Base-by-base conservation (phyloP, 2,888 invertebrate genomes). In the Abscondita cerata region DNA sequence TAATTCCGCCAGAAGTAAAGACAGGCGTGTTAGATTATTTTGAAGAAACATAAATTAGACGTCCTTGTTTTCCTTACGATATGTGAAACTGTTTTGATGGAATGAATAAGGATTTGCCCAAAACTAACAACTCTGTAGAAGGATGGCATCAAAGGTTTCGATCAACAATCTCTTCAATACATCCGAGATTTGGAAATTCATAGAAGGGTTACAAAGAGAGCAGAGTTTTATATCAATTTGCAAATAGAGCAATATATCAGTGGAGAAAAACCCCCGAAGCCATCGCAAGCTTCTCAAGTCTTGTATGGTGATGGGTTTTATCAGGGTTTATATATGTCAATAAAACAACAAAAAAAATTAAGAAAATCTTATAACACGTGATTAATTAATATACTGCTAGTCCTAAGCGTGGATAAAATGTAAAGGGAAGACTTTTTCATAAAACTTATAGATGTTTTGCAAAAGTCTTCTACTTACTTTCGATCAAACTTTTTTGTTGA, bases 41-140 rank as follows among this genome's bases (percentile, higher is more conserved):
- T 16, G 57, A 57, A 34, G 52, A 62, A 47, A 58, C 53, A 4
- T 62, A 58, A 57, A 58, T 62, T 44, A 57, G 62, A 33, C 52
- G 58, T 15, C 40, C 47, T 9, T 20, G 44, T 19, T 52, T 57
- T 44, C 34, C 47, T 15, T 48, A 38, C 36, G 19, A 50, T 15
- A 48, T 62, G 57, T 62, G 62, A 40, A 62, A 58, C 40, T 55
- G 55, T 41, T 60, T 16, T 20, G 11, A 52, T 31, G 19, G 19
- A 3, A 25, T 44, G 13, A 40, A 54, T 34, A 19, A 52, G 38
- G 38, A 36, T 40, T 40, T 52, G 40, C 38, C 52, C 18, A 52
- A 52, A 5, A 52, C 19, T 12, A 52, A 34, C 16, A 52, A 52
- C 16, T 52, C 36, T 19, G 36, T 52, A 18, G 52, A 52, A 52